Percentiles rank a stretch among this genome's conserved stretches.
Conservation (phyloP, 1,140 invertebrate species). For the Lasaia peninsularis region DNA sequence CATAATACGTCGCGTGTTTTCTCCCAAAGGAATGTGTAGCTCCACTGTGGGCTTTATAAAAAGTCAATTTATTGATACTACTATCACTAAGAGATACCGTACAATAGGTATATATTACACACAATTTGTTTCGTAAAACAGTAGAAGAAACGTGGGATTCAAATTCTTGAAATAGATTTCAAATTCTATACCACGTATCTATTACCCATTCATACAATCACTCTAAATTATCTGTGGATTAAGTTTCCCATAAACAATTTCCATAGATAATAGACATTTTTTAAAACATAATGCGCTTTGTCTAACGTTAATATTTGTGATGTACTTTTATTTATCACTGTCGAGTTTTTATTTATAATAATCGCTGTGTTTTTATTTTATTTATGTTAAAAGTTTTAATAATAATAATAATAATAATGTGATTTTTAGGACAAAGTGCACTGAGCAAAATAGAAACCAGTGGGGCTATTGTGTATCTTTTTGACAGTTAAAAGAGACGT, state of each 20-base stretch:
- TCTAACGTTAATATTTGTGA: neutral
- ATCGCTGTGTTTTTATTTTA: no score
- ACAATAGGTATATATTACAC: neutral
- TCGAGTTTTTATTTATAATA: no score
- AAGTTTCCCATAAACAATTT: slow-evolving; percentile 8
- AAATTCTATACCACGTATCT: slow-evolving; percentile 3
- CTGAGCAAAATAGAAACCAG: no score
- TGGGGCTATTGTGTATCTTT: no score
- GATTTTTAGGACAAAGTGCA: no score
- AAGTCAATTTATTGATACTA: slow-evolving; percentile 9
- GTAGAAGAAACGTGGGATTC: slow-evolving; percentile 4
- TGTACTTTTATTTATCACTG: neutral
- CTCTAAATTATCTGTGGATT: slow-evolving; percentile 3
- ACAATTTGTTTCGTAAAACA: slow-evolving; percentile 4
- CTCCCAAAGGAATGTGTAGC: neutral
- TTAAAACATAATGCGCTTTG: neutral
- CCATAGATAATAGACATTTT: slow-evolving; percentile 11
- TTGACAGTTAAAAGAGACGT: no score
- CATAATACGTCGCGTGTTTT: neutral
- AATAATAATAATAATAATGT: no score
- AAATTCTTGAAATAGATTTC: neutral
- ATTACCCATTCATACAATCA: slow-evolving; percentile 1
- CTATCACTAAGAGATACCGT: neutral
- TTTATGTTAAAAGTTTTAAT: no score
- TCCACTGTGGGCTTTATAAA: neutral